Evolutionary conservation across 2,888 invertebrate genomes (phyloP).

Genomic region (Cabera pusaria): DNA sequence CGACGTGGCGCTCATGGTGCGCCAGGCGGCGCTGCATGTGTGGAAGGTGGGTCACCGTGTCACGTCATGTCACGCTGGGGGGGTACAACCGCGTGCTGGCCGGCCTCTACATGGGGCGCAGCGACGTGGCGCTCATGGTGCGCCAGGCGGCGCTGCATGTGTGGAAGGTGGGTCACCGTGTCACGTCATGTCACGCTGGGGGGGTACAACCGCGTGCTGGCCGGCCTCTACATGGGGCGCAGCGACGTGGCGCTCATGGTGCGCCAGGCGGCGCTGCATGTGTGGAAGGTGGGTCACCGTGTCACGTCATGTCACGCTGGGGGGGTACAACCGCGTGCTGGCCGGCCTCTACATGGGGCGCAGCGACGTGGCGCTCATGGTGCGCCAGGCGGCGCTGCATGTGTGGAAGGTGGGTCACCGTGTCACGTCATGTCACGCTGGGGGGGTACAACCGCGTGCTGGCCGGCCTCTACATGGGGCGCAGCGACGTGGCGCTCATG

Average conservation of each 20-base stretch:
- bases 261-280: conserved; percentile 98
- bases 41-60: conserved; percentile 95
- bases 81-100: background rate
- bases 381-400: conserved; percentile 98
- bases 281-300: conserved; percentile 96
- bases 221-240: conserved; percentile 95
- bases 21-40: conserved; percentile 98
- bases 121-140: conserved; percentile 98
- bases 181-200: conserved; percentile 23
- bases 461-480: conserved; percentile 95
- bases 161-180: conserved; percentile 93
- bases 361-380: conserved; percentile 98
- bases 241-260: conserved; percentile 99
- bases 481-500: conserved; percentile 98
- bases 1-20: conserved; percentile 97
- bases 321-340: background rate
- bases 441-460: background rate
- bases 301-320: conserved; percentile 22
- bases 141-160: conserved; percentile 99
- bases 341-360: conserved; percentile 96
- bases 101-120: conserved; percentile 97
- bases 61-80: conserved; percentile 24
- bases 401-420: conserved; percentile 98
- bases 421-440: conserved; percentile 21
- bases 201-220: background rate